Base-by-base conservation (phyloP, 2,888 invertebrate species). In the Caenorhabditis sp. region DNA sequence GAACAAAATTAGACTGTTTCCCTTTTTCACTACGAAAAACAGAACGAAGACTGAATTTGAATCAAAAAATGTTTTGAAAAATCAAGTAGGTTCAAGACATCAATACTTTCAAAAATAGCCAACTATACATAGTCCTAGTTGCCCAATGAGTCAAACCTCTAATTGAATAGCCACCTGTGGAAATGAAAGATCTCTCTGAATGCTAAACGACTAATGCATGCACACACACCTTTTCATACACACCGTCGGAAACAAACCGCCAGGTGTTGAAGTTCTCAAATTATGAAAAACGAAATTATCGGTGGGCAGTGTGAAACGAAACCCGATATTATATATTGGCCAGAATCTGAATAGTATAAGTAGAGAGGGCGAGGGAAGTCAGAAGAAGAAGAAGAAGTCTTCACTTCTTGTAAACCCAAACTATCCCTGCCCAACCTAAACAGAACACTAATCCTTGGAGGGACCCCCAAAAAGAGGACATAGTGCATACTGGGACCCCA, bases 251-350 rank as follows among this genome's bases (percentile, higher is more conserved):
- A 54, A 59, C 44, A 68, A 16, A 41, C 38, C 22, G 47, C 41
- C 79, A 79, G 79, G 79, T 79, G 79, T 70, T 72, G 68, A 79
- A 79, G 68, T 77, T 76, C 77, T 70, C 63, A 64, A 77, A 77
- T 68, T 77, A 69, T 77, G 70, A 72, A 79, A 79, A 70, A 54
- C 64, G 38, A 19, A 31, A 56, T 68, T 69, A 24, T 63, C 31
- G 63, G 26, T 31, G 56, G 12, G n/a, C n/a, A 44, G n/a, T 6
- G 28, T n/a, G 19, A 54, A 76, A 68, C 66, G 76, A 79, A 79
- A 79, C 79, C 79, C 79, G 79, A 79, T 79, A 79, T 79, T 77
- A 69, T 64, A 44, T 24, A 63, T 63, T 24, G 28, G 31, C 3
- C 19, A 54, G 28, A 28, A 56, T 56, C 16, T 61, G 19, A 41